These are phyloP conservation scores for Cheilosia vulpina DNA, from an alignment of 2,888 invertebrate genomes.

Conservation along the genomic window DNA sequence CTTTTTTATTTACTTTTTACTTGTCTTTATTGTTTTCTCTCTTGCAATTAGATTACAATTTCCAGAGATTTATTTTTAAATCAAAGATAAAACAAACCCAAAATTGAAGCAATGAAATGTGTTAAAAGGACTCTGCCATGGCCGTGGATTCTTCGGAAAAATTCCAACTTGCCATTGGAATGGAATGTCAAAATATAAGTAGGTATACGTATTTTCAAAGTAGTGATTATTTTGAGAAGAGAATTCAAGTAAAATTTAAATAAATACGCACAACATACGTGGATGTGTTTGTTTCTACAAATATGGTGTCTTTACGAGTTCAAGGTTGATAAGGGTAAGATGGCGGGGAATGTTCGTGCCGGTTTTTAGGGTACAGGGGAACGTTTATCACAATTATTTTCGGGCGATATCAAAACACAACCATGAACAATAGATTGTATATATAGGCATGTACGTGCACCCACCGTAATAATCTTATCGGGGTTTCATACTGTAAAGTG, in stretches of 20 bases:
- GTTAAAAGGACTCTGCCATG: slow-evolving; percentile 28
- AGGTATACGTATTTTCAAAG: background rate
- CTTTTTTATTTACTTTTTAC: background rate
- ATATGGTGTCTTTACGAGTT: slow-evolving; percentile 7
- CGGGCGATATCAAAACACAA: background rate
- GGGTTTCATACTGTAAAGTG: background rate
- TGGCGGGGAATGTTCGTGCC: background rate
- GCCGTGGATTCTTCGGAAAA: slow-evolving; percentile 5
- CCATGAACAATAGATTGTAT: background rate
- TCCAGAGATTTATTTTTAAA: slow-evolving; percentile 48
- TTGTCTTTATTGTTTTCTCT: slow-evolving; percentile 22
- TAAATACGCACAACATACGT: background rate
- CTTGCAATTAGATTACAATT: slow-evolving; percentile 41
- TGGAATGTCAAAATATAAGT: background rate
- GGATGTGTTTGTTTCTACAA: background rate
- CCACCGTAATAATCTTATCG: background rate
- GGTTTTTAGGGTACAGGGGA: background rate
- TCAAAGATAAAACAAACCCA: slow-evolving; percentile 21
- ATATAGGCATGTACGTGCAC: background rate
- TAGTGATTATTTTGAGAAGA: slow-evolving; percentile 8
- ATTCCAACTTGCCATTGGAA: background rate
- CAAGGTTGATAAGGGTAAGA: slow-evolving; percentile 3
- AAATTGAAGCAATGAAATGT: slow-evolving; percentile 3
- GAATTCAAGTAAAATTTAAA: background rate
- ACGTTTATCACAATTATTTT: background rate